Percentiles rank a stretch among this genome's conserved stretches.
Evolutionary conservation across 2,888 invertebrate species (phyloP).

Genomic region (Drosophila niveifrons): DNA sequence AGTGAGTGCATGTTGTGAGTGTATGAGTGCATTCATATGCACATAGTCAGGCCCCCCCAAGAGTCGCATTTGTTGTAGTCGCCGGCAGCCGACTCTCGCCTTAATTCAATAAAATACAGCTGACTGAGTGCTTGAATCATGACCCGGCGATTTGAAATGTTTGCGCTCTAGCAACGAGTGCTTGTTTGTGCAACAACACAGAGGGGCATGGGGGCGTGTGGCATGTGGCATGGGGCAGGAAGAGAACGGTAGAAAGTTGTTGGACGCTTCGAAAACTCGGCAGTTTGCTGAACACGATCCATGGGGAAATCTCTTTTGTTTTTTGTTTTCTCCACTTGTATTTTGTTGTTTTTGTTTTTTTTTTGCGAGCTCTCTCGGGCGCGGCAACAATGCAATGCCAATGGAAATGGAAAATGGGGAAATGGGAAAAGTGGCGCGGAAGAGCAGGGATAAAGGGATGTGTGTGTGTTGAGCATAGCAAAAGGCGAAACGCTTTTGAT

Average conservation of each 20-base stretch:
- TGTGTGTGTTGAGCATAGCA: slow-evolving; percentile 22
- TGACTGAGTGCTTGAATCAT: slow-evolving; percentile 80
- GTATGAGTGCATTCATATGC: slow-evolving; percentile 32
- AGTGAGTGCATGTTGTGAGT: slow-evolving; percentile 4
- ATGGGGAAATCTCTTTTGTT: slow-evolving; percentile 72
- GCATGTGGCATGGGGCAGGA: not conserved
- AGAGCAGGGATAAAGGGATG: slow-evolving; percentile 21
- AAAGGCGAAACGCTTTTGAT: slow-evolving; percentile 71
- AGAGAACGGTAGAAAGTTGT: slow-evolving; percentile 7
- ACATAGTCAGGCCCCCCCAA: slow-evolving; percentile 44
- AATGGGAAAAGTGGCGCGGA: slow-evolving; percentile 8
- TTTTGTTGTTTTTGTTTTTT: slow-evolving; percentile 15
- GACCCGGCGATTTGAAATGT: slow-evolving; percentile 78
- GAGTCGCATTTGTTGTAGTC: slow-evolving; percentile 68
- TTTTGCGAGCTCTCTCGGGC: slow-evolving; percentile 29
- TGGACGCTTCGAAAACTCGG: slow-evolving; percentile 49
- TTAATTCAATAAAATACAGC: slow-evolving; percentile 79
- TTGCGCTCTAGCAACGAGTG: slow-evolving; percentile 56
- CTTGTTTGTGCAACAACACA: slow-evolving; percentile 8
- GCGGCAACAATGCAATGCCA: slow-evolving; percentile 50
- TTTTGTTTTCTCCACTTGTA: slow-evolving; percentile 33
- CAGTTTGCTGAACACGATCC: slow-evolving; percentile 70
- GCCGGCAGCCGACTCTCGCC: slow-evolving; percentile 46
- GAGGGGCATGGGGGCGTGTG: no score
- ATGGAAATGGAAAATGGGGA: slow-evolving; percentile 1